Evolutionary conservation across 2,797 vertebrate genomes (phyloP).

Genomic region (Phrynocephalus guinanensis): DNA sequence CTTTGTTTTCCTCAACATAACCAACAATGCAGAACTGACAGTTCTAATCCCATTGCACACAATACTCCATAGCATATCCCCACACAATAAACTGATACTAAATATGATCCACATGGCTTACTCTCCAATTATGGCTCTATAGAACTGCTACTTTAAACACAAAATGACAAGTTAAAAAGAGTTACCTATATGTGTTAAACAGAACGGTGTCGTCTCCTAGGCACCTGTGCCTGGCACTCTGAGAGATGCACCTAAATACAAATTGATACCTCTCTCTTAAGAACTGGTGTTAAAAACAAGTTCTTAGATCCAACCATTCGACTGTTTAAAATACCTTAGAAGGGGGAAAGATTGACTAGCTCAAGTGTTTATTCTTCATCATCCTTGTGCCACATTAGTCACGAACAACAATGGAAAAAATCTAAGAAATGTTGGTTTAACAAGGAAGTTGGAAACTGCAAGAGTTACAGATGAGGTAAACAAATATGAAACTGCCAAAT

Average conservation of each 20-base stretch:
- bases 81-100: too few relatives aligned
- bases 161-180: too few relatives aligned
- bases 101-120: too few relatives aligned
- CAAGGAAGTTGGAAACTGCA: slow-evolving; percentile 56
- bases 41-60: too few relatives aligned
- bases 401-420: slow-evolving; percentile 65
- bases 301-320: slow-evolving; percentile 50
- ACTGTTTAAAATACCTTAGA: slow-evolving; percentile 63
- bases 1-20: too few relatives aligned
- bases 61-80: too few relatives aligned
- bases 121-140: too few relatives aligned
- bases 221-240: neutral
- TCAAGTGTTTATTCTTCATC: slow-evolving; percentile 59
- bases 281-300: slow-evolving; percentile 46
- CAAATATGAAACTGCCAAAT: slow-evolving; percentile 16
- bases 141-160: too few relatives aligned
- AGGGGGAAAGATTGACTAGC: slow-evolving; percentile 57
- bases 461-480: slow-evolving; percentile 56
- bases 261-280: slow-evolving; percentile 42
- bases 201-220: too few relatives aligned
- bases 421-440: slow-evolving; percentile 66
- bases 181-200: too few relatives aligned
- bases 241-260: slow-evolving; percentile 47
- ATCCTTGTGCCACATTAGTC: slow-evolving; percentile 57
- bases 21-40: too few relatives aligned